Evolutionary conservation across 92 coral and sea anemone genomes (phyloP).

Genomic region (Plumapathes pennacea): DNA sequence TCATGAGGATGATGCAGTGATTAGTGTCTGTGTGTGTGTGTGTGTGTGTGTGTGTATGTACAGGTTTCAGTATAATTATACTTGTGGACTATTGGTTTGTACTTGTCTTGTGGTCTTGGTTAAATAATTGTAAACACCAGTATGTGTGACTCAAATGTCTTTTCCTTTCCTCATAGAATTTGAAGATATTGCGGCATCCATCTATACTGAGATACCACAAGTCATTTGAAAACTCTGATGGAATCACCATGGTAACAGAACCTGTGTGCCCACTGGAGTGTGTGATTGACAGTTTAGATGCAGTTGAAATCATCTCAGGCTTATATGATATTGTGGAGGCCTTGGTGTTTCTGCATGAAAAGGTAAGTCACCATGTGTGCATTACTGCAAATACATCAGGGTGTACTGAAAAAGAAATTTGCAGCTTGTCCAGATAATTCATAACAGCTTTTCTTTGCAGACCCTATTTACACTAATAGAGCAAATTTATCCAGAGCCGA

Average conservation of each 20-base stretch:
- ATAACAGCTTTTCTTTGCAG: too few species aligned
- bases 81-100: too few species aligned
- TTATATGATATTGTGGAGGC: constrained; percentile 78
- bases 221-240: constrained; percentile 69
- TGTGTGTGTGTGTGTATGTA: too few species aligned
- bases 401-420: too few species aligned
- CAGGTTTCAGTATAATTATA: too few species aligned
- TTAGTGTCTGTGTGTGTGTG: too few species aligned
- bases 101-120: too few species aligned
- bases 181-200: constrained; percentile 86
- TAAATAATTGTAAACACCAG: neutral
- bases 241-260: constrained; percentile 88
- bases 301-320: constrained; percentile 83
- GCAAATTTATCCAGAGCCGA: too few species aligned
- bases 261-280: constrained; percentile 80
- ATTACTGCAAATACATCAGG: too few species aligned
- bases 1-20: too few species aligned
- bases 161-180: constrained; percentile 37
- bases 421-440: too few species aligned
- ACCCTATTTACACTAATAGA: too few species aligned
- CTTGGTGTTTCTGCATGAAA: constrained; percentile 82
- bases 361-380: constrained; percentile 62
- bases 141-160: neutral
- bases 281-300: constrained; percentile 59
- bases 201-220: constrained; percentile 78